These are phyloP conservation scores for Passerculus sandwichensis DNA, from an alignment of 2,797 vertebrate species.

Conservation along the genomic window DNA sequence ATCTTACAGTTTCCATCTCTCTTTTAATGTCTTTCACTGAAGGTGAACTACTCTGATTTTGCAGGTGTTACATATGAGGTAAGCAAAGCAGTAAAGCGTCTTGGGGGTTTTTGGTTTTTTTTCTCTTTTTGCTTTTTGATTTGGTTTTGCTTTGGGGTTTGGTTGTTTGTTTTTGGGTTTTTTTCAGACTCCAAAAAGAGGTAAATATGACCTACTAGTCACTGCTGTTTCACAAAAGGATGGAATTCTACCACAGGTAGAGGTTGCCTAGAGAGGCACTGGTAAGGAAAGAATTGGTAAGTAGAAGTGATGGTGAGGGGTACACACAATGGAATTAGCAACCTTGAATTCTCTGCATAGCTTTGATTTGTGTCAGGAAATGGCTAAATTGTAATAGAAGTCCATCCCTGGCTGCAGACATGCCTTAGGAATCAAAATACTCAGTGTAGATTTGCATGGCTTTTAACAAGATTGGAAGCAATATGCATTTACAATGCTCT, in stretches of 20 bases:
- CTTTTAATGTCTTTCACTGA: not conserved
- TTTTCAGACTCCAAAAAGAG: not conserved
- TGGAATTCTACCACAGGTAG: not conserved
- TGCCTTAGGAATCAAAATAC: not conserved
- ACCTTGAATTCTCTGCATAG: slow-evolving; percentile 86
- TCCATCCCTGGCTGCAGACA: not conserved
- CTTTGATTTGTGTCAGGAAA: slow-evolving; percentile 87
- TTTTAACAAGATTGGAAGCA: not conserved
- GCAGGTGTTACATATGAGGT: not conserved
- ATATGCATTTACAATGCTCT: not conserved
- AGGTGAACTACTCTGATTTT: not conserved
- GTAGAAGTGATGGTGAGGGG: not conserved
- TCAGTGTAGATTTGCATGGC: not conserved
- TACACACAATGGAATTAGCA: slow-evolving; percentile 81
- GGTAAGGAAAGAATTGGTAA: not conserved
- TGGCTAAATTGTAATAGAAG: slow-evolving; percentile 83
- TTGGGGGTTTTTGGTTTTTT: fast-evolving
- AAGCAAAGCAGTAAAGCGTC: not conserved
- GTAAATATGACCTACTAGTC: not conserved
- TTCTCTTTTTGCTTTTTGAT: not conserved
- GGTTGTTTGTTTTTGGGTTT: no score
- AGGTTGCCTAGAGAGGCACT: not conserved
- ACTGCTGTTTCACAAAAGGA: not conserved
- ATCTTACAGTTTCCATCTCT: not conserved
- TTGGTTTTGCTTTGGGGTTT: no score